These are phyloP conservation scores for Gephyroberyx darwinii DNA, from an alignment of 2,797 vertebrate genomes.

Conservation along the genomic window DNA sequence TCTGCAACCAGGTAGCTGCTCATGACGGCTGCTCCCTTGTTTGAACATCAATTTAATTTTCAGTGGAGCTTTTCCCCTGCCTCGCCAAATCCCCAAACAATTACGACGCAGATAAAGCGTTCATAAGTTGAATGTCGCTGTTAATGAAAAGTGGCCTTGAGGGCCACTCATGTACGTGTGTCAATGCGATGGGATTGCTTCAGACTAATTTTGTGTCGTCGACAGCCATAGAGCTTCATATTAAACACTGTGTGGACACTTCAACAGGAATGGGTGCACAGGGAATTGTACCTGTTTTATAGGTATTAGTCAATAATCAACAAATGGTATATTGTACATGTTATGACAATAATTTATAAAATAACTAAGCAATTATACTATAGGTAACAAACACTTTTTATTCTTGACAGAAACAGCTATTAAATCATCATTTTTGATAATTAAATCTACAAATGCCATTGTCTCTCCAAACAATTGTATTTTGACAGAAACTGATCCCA, in stretches of 20 bases:
- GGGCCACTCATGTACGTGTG: conserved; percentile 53
- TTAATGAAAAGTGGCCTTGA: conserved; percentile 72
- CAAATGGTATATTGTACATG: too few relatives aligned
- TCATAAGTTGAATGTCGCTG: conserved; percentile 44
- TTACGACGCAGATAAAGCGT: conserved; percentile 68
- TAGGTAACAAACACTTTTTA: too few relatives aligned
- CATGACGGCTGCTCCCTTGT: conserved; percentile 74
- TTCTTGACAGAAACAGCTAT: too few relatives aligned
- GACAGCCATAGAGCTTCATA: conserved; percentile 7
- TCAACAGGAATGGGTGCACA: too few relatives aligned
- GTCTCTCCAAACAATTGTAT: too few relatives aligned
- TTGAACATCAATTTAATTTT: conserved; percentile 78
- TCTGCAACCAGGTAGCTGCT: conserved; percentile 60
- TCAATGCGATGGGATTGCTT: conserved; percentile 47
- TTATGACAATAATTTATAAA: too few relatives aligned
- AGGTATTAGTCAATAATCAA: too few relatives aligned
- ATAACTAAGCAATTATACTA: too few relatives aligned
- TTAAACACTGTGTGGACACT: conserved; percentile 10
- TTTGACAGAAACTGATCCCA: too few relatives aligned
- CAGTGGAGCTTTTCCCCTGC: conserved; percentile 56
- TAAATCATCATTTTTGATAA: too few relatives aligned
- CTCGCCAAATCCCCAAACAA: conserved; percentile 72
- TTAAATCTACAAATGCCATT: too few relatives aligned
- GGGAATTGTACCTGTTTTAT: too few relatives aligned
- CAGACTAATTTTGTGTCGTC: conserved; percentile 50